Evolutionary conservation across 2,113 vertebrate genomes (phyloP).

Genomic region (Epinephelus fuscoguttatus): DNA sequence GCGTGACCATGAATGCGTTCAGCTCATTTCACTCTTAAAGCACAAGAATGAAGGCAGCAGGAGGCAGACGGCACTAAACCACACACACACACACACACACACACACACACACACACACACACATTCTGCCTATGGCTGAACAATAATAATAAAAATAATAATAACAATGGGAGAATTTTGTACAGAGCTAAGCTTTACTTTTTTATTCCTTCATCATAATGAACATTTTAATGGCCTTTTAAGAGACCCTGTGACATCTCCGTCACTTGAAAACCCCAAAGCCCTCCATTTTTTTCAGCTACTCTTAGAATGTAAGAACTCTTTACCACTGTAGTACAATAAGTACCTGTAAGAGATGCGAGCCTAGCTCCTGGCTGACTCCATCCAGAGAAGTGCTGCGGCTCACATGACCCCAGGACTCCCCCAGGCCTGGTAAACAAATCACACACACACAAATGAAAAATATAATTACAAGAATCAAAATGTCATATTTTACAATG

Average conservation of each 20-base stretch:
- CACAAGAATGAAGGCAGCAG: slow-evolving; percentile 64
- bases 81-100: slow-evolving; percentile 26
- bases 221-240: slow-evolving; percentile 3
- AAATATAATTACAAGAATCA: neutral
- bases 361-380: slow-evolving; percentile 93
- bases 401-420: slow-evolving; percentile 96
- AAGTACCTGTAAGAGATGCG: slow-evolving; percentile 95
- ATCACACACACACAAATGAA: neutral
- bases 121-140: neutral
- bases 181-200: neutral
- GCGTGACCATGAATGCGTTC: slow-evolving; percentile 78
- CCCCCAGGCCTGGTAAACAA: slow-evolving; percentile 90
- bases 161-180: neutral
- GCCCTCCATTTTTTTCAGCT: neutral
- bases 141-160: slow-evolving; percentile 24
- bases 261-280: neutral
- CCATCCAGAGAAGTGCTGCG: slow-evolving; percentile 92
- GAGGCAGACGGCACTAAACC: slow-evolving; percentile 53
- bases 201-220: neutral
- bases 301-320: neutral
- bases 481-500: neutral
- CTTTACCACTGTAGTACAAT: neutral
- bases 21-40: slow-evolving; percentile 74
- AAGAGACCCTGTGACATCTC: neutral
- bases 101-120: slow-evolving; percentile 38